Evolutionary conservation across 1,140 invertebrate genomes (phyloP), one percentile per base, ranked within the genome.

Genomic region (Pissodes strobi): DNA sequence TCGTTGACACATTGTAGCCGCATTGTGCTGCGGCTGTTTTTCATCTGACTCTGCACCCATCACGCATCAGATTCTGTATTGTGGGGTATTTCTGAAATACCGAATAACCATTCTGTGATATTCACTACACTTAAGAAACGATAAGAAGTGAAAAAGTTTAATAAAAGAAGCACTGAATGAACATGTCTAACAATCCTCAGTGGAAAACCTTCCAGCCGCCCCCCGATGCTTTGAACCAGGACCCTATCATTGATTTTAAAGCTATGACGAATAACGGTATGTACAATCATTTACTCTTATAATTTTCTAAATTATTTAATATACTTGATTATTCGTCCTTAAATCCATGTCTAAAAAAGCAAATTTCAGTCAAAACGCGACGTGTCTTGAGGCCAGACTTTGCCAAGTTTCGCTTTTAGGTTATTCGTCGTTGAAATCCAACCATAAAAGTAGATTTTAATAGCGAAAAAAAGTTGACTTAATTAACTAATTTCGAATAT

Each of bases 171-270:
- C 60, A 71, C 49, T 60, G 61, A 70, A 74, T 58, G 56, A 64
- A 73, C 80, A 90, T 91, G 89, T 90, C 88, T 78, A 89, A 84
- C 80, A 89, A 90, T 90, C 89, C 90, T 90, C 90, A 92, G 90
- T 93, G 91, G 91, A 92, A 91, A 84, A 86, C 86, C 78, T 91
- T 92, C 88, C 90, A 93, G 87, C 89, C 91, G 88, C 89, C 90
- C 86, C 88, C 90, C 85, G 75, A 77, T 64, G 81, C 84, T 75
- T 82, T 86, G 80, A 85, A 85, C 79, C 86, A 88, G 77, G 87
- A 89, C 79, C 85, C 87, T 74, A 88, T 90, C 79, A 81, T 90
- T 74, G 87, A 89, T 72, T 88, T 85, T 77, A 87, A 87, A 78
- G 80, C 86, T 75, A 83, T 86, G 84, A 80, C 82, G 62, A 81